Conservation (phyloP, 1,140 invertebrate genomes). For the Heliconius nattereri region DNA sequence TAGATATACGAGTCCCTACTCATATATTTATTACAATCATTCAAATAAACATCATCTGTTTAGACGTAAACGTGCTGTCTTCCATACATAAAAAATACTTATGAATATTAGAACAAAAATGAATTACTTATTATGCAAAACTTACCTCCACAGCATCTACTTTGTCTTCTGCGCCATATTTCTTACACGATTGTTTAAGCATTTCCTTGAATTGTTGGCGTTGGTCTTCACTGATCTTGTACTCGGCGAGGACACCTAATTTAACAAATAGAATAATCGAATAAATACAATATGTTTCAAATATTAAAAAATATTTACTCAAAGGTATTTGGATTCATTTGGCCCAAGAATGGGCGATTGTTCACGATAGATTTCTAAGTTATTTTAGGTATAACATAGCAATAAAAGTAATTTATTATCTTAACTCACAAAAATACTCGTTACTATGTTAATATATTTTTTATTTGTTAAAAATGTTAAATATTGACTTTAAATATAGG, state of each 20-base stretch:
- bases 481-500: neutral
- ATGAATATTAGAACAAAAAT: too few species aligned
- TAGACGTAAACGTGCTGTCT: too few species aligned
- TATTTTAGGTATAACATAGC: too few species aligned
- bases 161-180: slow-evolving; percentile 64
- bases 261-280: neutral
- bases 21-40: too few species aligned
- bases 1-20: too few species aligned
- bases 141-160: slow-evolving; percentile 56
- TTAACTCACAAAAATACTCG: neutral
- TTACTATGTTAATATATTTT: neutral
- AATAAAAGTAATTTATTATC: neutral
- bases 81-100: too few species aligned
- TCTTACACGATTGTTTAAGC: slow-evolving; percentile 52
- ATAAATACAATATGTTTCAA: neutral
- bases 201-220: slow-evolving; percentile 44
- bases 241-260: slow-evolving; percentile 58
- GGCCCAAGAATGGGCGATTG: too few species aligned
- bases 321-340: too few species aligned
- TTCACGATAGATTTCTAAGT: too few species aligned
- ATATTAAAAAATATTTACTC: too few species aligned
- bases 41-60: too few species aligned
- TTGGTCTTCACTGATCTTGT: slow-evolving; percentile 51
- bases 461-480: neutral
- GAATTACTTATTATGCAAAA: neutral